Conservation (phyloP, 2,888 invertebrate genomes). For the Chrysomela aeneicollis region DNA sequence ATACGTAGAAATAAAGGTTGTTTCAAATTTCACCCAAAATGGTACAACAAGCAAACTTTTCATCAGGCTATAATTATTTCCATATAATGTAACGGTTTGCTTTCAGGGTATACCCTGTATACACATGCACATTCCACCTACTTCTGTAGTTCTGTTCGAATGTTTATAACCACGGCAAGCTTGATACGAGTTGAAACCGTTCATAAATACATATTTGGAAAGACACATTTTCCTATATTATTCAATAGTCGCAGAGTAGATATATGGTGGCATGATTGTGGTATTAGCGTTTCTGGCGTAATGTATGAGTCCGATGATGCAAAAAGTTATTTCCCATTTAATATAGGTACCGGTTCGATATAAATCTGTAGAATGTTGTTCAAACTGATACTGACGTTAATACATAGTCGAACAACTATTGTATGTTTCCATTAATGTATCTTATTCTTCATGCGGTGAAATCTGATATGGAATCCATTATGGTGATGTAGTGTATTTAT, state of each 20-base stretch:
- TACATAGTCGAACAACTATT: constrained; percentile 15
- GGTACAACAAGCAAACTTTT: too few relatives aligned
- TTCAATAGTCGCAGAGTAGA: constrained; percentile 46
- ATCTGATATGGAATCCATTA: background rate
- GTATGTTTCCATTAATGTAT: background rate
- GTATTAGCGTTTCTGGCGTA: constrained; percentile 42
- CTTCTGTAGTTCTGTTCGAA: background rate
- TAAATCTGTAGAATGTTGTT: constrained; percentile 43
- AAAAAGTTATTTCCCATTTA: constrained; percentile 51
- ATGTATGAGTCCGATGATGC: constrained; percentile 38
- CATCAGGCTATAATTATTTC: too few relatives aligned
- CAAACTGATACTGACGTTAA: constrained; percentile 37
- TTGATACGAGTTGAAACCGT: constrained; percentile 38
- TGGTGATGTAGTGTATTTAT: too few relatives aligned
- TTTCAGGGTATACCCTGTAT: too few relatives aligned
- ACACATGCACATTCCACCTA: background rate
- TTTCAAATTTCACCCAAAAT: too few relatives aligned
- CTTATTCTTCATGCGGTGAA: background rate
- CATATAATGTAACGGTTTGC: too few relatives aligned
- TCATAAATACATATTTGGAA: constrained; percentile 40
- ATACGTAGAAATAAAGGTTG: too few relatives aligned
- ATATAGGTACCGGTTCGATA: constrained; percentile 47
- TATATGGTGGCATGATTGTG: constrained; percentile 41
- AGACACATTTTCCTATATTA: constrained; percentile 40
- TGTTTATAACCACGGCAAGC: constrained; percentile 2